Conservation (phyloP, 2,113 vertebrate genomes). For the Chaetodon trifascialis region DNA sequence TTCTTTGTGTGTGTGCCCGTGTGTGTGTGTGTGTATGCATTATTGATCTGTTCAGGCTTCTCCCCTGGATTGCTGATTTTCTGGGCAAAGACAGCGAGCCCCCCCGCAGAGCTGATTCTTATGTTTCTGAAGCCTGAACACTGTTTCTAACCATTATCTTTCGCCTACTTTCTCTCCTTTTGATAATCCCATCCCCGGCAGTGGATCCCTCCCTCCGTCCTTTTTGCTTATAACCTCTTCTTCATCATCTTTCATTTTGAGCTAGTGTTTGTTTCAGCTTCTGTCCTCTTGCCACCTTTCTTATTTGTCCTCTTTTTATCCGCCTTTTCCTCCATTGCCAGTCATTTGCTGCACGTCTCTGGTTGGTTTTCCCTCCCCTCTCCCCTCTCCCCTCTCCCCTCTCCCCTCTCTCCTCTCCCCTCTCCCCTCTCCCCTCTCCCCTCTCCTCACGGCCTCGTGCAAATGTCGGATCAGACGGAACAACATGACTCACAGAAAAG, state of each 20-base stretch:
- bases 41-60: constrained; percentile 59
- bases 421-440: neutral
- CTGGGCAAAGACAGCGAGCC: constrained; percentile 31
- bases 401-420: neutral
- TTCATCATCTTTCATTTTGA: neutral
- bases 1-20: constrained; percentile 6
- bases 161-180: constrained; percentile 13
- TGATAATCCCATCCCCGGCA: neutral
- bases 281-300: constrained; percentile 6
- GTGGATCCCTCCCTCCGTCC: no score
- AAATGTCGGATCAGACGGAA: constrained; percentile 63
- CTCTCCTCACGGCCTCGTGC: constrained; percentile 30
- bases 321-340: neutral
- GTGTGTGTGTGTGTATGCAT: constrained; percentile 25
- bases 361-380: no score
- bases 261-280: constrained; percentile 7
- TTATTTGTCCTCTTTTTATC: constrained; percentile 8
- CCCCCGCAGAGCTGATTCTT: constrained; percentile 49
- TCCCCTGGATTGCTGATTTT: constrained; percentile 28
- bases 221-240: neutral
- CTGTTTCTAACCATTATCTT: constrained; percentile 34
- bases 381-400: neutral
- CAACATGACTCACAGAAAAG: constrained; percentile 55
- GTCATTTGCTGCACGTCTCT: no score
- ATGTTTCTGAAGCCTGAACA: constrained; percentile 51